Percentiles rank a stretch among this genome's conserved stretches.
These are phyloP conservation scores for Corythornis madagascariensis DNA, from an alignment of 2,113 vertebrate genomes.

Conservation along the genomic window DNA sequence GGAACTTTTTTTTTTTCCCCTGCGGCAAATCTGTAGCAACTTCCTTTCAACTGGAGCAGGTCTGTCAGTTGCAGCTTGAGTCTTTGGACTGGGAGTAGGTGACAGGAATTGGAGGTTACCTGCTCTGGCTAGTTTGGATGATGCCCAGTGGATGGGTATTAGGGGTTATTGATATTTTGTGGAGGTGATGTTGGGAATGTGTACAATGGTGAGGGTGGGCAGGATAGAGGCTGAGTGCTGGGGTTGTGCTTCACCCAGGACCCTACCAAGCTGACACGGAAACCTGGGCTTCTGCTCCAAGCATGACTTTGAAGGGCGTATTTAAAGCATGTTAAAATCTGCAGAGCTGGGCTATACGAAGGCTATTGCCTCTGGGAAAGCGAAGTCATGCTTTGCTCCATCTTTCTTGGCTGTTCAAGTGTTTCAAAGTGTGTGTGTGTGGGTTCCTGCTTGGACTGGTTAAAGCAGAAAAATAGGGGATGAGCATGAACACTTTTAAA, in stretches of 20 bases:
- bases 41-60: neutral
- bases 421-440: neutral
- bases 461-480: neutral
- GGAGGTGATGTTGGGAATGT: neutral
- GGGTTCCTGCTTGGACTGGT: neutral
- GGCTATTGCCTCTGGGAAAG: neutral
- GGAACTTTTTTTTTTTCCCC: neutral
- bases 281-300: neutral
- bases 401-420: neutral
- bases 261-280: neutral
- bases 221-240: neutral
- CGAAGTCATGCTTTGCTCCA: neutral
- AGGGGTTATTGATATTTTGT: neutral
- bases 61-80: neutral
- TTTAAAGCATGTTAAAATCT: neutral
- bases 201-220: neutral
- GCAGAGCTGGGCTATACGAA: neutral
- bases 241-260: neutral
- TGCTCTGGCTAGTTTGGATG: neutral
- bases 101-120: neutral
- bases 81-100: neutral
- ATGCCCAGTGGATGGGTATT: no score
- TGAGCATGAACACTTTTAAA: neutral
- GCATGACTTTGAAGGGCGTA: rapidly evolving
- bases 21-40: neutral